A percentile compares a stretch with the other conserved stretches of the same genome.
phyloP scores from a whole-genome alignment of 2,113 vertebrate genomes.

The Connochaetes taurinus region DNA sequence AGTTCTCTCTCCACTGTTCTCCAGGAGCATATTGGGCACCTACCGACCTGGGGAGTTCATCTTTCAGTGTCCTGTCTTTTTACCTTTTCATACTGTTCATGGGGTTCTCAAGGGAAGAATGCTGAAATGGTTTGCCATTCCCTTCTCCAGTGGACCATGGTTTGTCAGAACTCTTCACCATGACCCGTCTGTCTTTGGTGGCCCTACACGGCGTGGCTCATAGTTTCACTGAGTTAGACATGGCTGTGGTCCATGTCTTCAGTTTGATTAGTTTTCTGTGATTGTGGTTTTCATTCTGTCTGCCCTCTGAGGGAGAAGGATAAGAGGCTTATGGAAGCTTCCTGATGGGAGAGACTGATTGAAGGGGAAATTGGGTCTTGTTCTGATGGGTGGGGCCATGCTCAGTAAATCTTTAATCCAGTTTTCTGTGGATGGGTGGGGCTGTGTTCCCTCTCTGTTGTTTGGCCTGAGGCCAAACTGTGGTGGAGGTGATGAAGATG shows the following conservation, averaged over 20 bases:
- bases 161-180: neutral
- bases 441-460: neutral
- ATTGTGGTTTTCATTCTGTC: neutral
- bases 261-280: neutral
- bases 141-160: neutral
- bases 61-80: neutral
- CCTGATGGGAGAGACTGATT: neutral
- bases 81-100: neutral
- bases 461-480: neutral
- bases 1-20: neutral
- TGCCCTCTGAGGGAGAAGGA: neutral
- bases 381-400: neutral
- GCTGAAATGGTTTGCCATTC: neutral
- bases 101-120: neutral
- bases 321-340: neutral
- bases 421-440: neutral
- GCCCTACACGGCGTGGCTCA: neutral
- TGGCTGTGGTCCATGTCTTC: neutral
- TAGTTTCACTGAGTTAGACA: neutral
- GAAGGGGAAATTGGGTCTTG: neutral
- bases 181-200: rapidly evolving
- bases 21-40: neutral
- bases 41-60: neutral
- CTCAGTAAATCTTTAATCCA: neutral
- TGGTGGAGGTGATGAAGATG: neutral